Percentiles rank a stretch among this genome's conserved stretches.
Evolutionary conservation across 64 coral and sea anemone genomes (phyloP).

Genomic region (Trachythela sp.): DNA sequence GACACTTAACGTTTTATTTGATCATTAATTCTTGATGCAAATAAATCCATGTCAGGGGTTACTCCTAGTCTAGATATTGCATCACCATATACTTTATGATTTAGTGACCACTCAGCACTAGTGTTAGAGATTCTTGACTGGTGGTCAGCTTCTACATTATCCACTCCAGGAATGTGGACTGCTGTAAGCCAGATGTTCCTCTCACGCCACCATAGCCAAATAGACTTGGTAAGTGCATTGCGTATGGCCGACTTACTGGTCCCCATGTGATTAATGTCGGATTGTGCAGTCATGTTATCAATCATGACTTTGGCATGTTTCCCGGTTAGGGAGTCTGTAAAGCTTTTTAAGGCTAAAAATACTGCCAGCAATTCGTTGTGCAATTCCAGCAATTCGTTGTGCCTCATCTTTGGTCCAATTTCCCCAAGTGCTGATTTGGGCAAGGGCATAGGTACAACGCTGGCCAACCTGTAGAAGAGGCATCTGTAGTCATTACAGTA

Average conservation of each 20-base stretch:
- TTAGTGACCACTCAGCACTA: background rate
- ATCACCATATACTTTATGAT: background rate
- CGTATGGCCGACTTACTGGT: background rate
- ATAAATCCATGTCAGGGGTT: background rate
- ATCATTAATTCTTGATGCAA: conserved; percentile 2
- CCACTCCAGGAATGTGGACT: background rate
- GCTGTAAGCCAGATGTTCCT: background rate
- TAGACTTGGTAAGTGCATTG: background rate
- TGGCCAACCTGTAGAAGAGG: conserved; percentile 49
- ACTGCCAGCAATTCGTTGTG: background rate
- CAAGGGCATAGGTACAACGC: conserved; percentile 29
- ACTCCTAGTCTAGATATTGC: background rate
- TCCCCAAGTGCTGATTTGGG: background rate
- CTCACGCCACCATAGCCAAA: background rate
- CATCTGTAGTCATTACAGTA: conserved; percentile 38
- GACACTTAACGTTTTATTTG: background rate
- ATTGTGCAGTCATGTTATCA: conserved; percentile 22
- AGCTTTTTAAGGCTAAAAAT: background rate
- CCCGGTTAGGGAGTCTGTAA: background rate
- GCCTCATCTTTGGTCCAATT: background rate
- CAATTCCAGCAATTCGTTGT: background rate
- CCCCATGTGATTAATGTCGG: conserved; percentile 36
- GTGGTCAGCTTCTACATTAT: background rate
- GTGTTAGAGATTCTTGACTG: background rate
- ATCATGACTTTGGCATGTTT: conserved; percentile 26